Percentiles rank a stretch among this genome's conserved stretches.
These are phyloP conservation scores for Eulimnadia texana DNA, from an alignment of 1,140 invertebrate genomes.

Conservation along the genomic window DNA sequence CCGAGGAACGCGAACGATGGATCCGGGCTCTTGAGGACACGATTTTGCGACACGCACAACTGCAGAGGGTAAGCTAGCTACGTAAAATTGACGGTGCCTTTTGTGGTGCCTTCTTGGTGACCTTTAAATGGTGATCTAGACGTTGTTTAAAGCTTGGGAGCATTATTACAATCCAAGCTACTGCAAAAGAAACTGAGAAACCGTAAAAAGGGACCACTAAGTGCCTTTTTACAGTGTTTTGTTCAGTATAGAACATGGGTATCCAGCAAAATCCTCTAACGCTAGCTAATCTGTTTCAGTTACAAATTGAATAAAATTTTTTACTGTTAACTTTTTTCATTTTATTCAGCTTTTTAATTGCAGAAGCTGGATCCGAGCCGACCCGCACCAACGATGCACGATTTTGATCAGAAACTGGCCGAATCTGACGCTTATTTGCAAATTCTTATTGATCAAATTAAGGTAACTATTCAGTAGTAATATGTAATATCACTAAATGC, in stretches of 20 bases:
- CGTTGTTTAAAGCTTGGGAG: no score
- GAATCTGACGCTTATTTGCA: conserved; percentile 94
- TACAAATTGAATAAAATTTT: no score
- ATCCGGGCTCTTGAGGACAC: conserved; percentile 86
- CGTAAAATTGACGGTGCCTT: no score
- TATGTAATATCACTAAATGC: no score
- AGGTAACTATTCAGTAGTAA: conserved; percentile 33
- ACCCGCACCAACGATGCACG: conserved; percentile 45
- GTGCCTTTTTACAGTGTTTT: neutral
- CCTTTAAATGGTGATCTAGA: no score
- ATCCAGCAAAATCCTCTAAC: no score
- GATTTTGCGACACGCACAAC: conserved; percentile 59
- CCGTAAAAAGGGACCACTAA: no score
- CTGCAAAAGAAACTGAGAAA: neutral
- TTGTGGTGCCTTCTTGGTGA: no score
- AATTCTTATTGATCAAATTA: conserved; percentile 85
- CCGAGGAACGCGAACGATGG: conserved; percentile 89
- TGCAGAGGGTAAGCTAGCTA: conserved; percentile 14
- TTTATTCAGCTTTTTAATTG: conserved; percentile 19
- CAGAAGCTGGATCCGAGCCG: conserved; percentile 43
- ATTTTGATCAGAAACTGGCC: conserved; percentile 79
- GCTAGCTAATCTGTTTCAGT: no score
- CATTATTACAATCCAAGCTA: neutral
- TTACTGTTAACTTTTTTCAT: neutral
- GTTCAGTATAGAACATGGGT: no score